Percentiles rank a stretch among this genome's conserved stretches.
These are phyloP conservation scores for Clistopyga incitator DNA, from an alignment of 2,888 invertebrate species.

Conservation along the genomic window DNA sequence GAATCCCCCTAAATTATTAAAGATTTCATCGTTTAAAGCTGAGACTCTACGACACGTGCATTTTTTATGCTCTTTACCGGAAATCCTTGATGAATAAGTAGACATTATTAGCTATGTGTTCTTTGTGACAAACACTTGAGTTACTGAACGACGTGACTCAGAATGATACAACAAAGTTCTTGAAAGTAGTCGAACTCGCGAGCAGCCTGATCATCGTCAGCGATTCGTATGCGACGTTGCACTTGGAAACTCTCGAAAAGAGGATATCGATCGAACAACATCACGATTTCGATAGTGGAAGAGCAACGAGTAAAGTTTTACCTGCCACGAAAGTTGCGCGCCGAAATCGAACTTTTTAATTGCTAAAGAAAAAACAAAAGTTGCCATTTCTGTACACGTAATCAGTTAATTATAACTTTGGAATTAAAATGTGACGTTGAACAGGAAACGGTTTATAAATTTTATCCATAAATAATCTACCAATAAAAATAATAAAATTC, in stretches of 20 bases:
- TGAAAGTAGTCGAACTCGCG: background rate
- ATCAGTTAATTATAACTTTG: slow-evolving; percentile 13
- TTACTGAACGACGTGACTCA: slow-evolving; percentile 29
- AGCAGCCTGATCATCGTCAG: background rate
- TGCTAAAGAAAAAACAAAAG: background rate
- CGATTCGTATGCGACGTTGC: slow-evolving; percentile 25
- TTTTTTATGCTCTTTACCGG: background rate
- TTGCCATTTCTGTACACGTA: too few relatives aligned
- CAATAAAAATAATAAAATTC: background rate
- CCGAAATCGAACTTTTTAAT: slow-evolving; percentile 19
- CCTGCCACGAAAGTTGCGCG: background rate
- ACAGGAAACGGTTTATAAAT: background rate
- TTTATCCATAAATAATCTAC: background rate
- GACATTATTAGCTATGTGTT: slow-evolving; percentile 2
- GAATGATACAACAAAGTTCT: slow-evolving; percentile 31
- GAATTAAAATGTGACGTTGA: slow-evolving; percentile 2
- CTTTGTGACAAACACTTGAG: slow-evolving; percentile 10
- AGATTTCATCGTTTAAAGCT: background rate
- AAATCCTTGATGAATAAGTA: slow-evolving; percentile 11
- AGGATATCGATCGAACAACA: slow-evolving; percentile 13
- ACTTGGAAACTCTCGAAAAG: slow-evolving; percentile 2
- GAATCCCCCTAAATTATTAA: too few relatives aligned
- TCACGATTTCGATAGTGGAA: slow-evolving; percentile 1
- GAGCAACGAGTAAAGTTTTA: background rate
- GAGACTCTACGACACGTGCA: background rate